phyloP scores from a whole-genome alignment of 2,888 invertebrate species.

The Chironomus riparius region DNA sequence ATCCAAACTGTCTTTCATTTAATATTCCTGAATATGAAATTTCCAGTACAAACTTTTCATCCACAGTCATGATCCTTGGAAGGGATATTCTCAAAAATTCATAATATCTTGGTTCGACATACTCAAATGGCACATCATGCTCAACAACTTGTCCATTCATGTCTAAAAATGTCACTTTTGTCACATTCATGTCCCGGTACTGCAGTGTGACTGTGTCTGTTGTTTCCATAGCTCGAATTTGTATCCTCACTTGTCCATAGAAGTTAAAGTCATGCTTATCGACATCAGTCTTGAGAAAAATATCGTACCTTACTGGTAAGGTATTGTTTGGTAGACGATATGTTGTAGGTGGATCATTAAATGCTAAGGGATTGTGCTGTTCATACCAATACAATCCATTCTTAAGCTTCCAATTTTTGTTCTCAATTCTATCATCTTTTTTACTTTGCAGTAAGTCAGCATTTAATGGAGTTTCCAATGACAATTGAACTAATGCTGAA shows the following conservation, averaged over 20 bases:
- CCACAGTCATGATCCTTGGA: not conserved
- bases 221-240: not conserved
- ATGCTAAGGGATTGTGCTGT: not conserved
- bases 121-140: not conserved
- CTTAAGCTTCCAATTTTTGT: not conserved
- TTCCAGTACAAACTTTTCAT: not conserved
- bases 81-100: not conserved
- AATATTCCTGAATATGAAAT: not conserved
- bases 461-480: too few species aligned
- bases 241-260: not conserved
- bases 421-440: not conserved
- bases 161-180: not conserved
- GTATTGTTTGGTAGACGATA: conserved; percentile 12
- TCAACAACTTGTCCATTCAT: not conserved
- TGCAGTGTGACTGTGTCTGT: not conserved
- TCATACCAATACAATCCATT: not conserved
- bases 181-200: not conserved
- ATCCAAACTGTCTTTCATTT: not conserved
- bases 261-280: not conserved
- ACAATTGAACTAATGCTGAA: too few species aligned
- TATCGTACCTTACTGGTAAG: not conserved
- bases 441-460: too few species aligned
- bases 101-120: not conserved
- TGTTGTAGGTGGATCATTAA: not conserved
- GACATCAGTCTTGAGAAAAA: not conserved